Evolutionary conservation across 2,888 invertebrate species (phyloP), one percentile per base, ranked within the genome.

Genomic region (Venusia cambrica): DNA sequence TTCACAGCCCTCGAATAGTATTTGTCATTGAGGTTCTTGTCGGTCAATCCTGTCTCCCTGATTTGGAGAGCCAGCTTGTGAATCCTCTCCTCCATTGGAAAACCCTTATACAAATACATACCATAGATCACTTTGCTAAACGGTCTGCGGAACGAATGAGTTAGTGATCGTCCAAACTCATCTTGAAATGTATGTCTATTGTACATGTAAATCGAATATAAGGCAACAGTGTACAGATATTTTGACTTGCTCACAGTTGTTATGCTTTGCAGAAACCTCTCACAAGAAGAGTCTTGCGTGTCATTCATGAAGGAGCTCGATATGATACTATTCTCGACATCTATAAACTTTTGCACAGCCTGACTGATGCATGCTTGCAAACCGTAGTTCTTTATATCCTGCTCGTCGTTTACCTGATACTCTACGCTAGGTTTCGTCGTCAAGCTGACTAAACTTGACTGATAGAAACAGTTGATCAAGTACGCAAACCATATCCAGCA

Each of bases 91-190:
- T 38, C 3, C 15, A 67, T 36, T 1, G 77, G 78, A 34, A 79
- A 79, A 0, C 78, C 80, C 44, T 77, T 78, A 26, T 71, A 65
- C 2, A 72, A 46, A 17, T 62, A 79, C 6, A 71, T 64, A 1
- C 62, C 61, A 24, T 70, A 75, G 2, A 74, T 54, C 1, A 69
- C 32, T 29, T 70, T 71, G 2, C 54, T 52, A 3, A 62, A 45
- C 0, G 73, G 70, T 3, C 48, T 44, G 0, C 34, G 9, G 18
- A 74, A 57, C 1, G 21, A 5, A 20, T 60, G 58, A 3, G 67
- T 11, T 3, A 25, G 37, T 11, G 51, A 22, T 3, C 39, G 16
- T 0, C 73, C 72, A 15, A 37, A 56, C 16, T 53, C 38, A 37
- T 73, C 58, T 16, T 48, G 54, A 33, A 59, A 73, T 1, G 48